These are phyloP conservation scores for Amyelois transitella DNA, from an alignment of 1,140 invertebrate species.

Conservation along the genomic window DNA sequence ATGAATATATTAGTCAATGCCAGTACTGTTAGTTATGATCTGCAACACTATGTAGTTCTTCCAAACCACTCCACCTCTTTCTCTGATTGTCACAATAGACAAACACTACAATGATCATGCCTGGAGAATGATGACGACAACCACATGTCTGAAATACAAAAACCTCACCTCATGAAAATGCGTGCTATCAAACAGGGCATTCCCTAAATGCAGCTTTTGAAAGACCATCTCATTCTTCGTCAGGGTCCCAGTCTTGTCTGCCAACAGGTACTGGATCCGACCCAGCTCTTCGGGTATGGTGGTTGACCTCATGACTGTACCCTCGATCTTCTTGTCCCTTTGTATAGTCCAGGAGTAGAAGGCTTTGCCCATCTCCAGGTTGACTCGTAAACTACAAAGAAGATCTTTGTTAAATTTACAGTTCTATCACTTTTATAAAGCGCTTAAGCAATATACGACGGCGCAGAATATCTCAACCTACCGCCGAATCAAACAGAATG, in stretches of 20 bases:
- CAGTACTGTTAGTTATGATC: too few relatives aligned
- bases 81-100: too few relatives aligned
- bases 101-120: too few relatives aligned
- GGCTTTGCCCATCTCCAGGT: conserved; percentile 98
- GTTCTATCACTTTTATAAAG: too few relatives aligned
- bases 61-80: too few relatives aligned
- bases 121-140: too few relatives aligned
- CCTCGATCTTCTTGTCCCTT: conserved; percentile 92
- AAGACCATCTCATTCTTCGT: conserved; percentile 99
- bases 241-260: conserved; percentile 98
- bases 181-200: conserved; percentile 89
- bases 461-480: too few relatives aligned
- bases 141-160: background rate
- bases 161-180: conserved; percentile 87
- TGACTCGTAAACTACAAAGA: conserved; percentile 90
- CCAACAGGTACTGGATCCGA: conserved; percentile 94
- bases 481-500: too few relatives aligned
- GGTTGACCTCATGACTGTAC: conserved; percentile 97
- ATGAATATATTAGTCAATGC: too few relatives aligned
- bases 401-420: too few relatives aligned
- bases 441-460: too few relatives aligned
- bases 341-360: conserved; percentile 99
- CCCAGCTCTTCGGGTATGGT: conserved; percentile 99
- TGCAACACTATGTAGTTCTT: too few relatives aligned
- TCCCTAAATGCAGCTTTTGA: conserved; percentile 94